A percentile compares a stretch with the other conserved stretches of the same genome.
Conservation (phyloP, 92 coral and sea anemone species). For the Porites cylindrica region DNA sequence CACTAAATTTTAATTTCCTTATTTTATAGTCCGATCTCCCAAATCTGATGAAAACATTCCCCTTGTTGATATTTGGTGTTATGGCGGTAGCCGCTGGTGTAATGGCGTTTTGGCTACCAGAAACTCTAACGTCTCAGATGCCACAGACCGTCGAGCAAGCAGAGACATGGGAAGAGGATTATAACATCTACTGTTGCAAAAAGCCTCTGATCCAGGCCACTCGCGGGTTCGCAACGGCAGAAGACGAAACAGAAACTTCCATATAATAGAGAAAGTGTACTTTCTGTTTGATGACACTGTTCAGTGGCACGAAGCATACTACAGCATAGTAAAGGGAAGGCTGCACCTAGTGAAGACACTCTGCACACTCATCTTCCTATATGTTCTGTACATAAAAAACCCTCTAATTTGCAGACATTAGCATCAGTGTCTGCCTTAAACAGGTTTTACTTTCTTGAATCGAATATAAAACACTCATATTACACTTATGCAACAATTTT, state of each 20-base stretch:
- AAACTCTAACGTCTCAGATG: slow-evolving; percentile 65
- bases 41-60: neutral
- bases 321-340: too few relatives aligned
- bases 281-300: too few relatives aligned
- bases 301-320: too few relatives aligned
- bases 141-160: slow-evolving; percentile 77
- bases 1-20: neutral
- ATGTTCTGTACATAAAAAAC: too few relatives aligned
- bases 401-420: neutral
- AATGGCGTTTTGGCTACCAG: slow-evolving; percentile 72
- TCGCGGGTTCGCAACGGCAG: neutral
- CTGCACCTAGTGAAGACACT: too few relatives aligned
- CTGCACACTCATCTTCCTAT: too few relatives aligned
- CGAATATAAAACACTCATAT: too few relatives aligned
- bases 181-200: slow-evolving; percentile 51
- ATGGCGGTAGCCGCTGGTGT: neutral
- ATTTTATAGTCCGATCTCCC: neutral
- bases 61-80: neutral
- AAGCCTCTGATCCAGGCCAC: slow-evolving; percentile 5
- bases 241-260: neutral
- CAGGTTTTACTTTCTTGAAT: too few relatives aligned
- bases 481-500: slow-evolving; percentile 22
- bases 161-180: slow-evolving; percentile 78
- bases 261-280: neutral
- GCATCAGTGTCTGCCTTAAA: neutral